A percentile compares a stretch with the other conserved stretches of the same genome.
Conservation (phyloP, 2,113 vertebrate species). For the Cottus gobio region DNA sequence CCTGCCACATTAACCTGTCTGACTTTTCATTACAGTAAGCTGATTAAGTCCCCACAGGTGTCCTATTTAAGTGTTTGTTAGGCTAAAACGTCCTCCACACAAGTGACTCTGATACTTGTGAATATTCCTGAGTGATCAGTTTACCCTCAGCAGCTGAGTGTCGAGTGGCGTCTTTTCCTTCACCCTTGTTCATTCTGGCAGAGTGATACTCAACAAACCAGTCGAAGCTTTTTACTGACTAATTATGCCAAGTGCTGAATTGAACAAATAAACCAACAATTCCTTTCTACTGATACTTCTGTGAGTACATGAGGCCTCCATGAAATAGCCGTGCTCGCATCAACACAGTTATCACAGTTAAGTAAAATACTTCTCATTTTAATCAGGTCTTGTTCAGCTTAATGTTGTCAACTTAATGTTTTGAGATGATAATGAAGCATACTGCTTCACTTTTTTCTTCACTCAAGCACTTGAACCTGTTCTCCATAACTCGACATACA, state of each 20-base stretch:
- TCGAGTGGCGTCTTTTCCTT: background rate
- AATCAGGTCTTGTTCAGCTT: background rate
- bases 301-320: background rate
- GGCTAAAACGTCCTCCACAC: conserved; percentile 45
- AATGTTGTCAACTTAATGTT: background rate
- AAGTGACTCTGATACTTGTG: conserved; percentile 20
- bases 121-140: conserved; percentile 23
- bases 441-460: background rate
- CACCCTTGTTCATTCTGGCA: background rate
- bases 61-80: conserved; percentile 62
- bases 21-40: conserved; percentile 64
- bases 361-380: background rate
- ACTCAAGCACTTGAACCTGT: background rate
- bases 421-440: background rate
- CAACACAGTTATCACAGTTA: background rate
- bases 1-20: conserved; percentile 68
- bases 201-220: conserved; percentile 9
- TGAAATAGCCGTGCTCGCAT: background rate
- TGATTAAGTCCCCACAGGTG: conserved; percentile 64
- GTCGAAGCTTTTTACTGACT: background rate
- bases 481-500: background rate
- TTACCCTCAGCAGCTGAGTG: conserved; percentile 10
- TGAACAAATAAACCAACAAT: background rate
- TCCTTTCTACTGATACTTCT: background rate
- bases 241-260: background rate